phyloP scores from a whole-genome alignment of 2,888 invertebrate species.

The Arctia plantaginis region DNA sequence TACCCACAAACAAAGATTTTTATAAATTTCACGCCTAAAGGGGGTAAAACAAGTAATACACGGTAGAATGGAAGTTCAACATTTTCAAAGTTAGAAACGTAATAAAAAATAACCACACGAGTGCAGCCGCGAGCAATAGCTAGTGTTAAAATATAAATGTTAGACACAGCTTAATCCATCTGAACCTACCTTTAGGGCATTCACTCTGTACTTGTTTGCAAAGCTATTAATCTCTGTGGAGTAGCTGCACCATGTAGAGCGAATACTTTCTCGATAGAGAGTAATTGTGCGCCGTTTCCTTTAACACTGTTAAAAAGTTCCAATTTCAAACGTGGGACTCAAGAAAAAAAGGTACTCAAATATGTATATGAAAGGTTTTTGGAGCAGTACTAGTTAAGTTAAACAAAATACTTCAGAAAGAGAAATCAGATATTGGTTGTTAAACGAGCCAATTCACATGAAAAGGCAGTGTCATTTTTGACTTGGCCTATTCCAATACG shows the following conservation, averaged over 20 bases:
- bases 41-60: too few species aligned
- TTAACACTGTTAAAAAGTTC: slow-evolving; percentile 1
- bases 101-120: too few species aligned
- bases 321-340: not conserved
- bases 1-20: too few species aligned
- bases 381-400: not conserved
- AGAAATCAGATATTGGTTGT: not conserved
- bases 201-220: slow-evolving; percentile 59
- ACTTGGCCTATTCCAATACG: too few species aligned
- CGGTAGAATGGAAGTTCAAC: too few species aligned
- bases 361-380: not conserved
- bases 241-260: slow-evolving; percentile 43
- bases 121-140: too few species aligned
- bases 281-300: slow-evolving; percentile 31
- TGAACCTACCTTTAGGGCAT: slow-evolving; percentile 34
- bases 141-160: not conserved
- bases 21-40: too few species aligned
- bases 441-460: too few species aligned
- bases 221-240: slow-evolving; percentile 65
- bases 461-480: too few species aligned
- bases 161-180: slow-evolving; percentile 5
- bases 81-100: too few species aligned
- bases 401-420: not conserved
- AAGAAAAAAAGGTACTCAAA: too few species aligned
- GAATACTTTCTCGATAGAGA: slow-evolving; percentile 43